Base-by-base conservation (phyloP, 2,797 vertebrate species). In the Fratercula arctica region DNA sequence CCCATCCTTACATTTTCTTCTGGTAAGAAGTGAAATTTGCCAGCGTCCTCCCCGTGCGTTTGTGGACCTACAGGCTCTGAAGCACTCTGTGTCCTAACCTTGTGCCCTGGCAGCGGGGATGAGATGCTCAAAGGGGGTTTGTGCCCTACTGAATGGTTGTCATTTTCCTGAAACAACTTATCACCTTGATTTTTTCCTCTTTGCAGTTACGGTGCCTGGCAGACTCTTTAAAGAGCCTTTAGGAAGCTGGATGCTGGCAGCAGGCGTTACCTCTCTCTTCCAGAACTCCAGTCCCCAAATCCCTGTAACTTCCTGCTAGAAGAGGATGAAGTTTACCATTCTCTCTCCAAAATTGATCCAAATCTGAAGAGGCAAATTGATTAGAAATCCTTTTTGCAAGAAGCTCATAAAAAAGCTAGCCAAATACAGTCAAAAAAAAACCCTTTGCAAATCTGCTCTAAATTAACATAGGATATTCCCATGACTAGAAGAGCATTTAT, bases 321-420 rank as follows among this genome's bases (percentile, higher is more conserved):
- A 45, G 60, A 96, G 12, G 72, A 96, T 46, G 91, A 97, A 77
- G 54, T 96, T 64, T 93, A 69, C 43, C 66, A 81, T 86, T 93
- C 95, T 80, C 76, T 97, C 83, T 95, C 96, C 43, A 87, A 92
- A 57, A 96, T 93, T 64, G 76, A 97, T 82, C 91, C 86, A 69
- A 92, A 93, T 77, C 56, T 93, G 69, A 94, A 97, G 74, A 97
- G 91, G 16, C 41, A 68, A 50, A 92, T 96, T 79, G 70, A 96
- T 93, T 97, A 92, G 78, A 95, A 95, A 59, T 92, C 54, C 6
- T 94, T 97, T 90, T 94, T 97, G 72, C 85, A 95, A 77, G 88
- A 94, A 51, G 73, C 46, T 64, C 64, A 51, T 87, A 82, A 91
- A 73, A 91, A 96, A 72, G 20, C 45, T 70, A 41, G 6, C 35